phyloP scores from a whole-genome alignment of 2,888 invertebrate genomes.

The Ellobium chinense region DNA sequence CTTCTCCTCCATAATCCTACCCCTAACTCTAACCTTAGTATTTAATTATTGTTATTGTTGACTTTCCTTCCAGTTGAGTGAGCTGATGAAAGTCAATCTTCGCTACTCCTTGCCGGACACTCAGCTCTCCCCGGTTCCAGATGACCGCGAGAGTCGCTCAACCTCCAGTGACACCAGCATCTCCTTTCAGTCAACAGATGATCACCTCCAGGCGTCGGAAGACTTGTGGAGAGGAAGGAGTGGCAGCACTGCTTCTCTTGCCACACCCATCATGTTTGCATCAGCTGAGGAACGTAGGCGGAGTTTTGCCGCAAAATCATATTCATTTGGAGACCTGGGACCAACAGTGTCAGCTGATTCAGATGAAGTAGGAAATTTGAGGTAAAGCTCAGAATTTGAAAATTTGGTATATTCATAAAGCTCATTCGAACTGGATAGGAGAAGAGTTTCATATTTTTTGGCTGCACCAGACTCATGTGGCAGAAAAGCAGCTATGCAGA shows the following conservation, averaged over 20 bases:
- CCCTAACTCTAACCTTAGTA: too few relatives aligned
- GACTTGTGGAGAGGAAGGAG: conserved; percentile 58
- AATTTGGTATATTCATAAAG: too few relatives aligned
- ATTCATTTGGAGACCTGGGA: conserved; percentile 61
- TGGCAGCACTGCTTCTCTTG: conserved; percentile 58
- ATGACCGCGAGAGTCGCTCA: conserved; percentile 48
- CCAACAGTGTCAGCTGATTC: conserved; percentile 57
- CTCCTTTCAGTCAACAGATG: conserved; percentile 57
- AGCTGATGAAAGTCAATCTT: conserved; percentile 65
- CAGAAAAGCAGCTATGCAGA: too few relatives aligned
- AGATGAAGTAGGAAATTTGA: conserved; percentile 48
- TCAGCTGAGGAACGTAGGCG: conserved; percentile 53
- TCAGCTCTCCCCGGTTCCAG: conserved; percentile 46
- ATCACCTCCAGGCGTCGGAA: conserved; percentile 57
- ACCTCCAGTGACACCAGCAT: conserved; percentile 50
- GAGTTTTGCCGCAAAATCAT: conserved; percentile 61
- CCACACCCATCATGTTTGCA: conserved; percentile 44
- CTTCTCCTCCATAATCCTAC: too few relatives aligned
- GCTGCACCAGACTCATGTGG: too few relatives aligned
- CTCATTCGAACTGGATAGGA: too few relatives aligned
- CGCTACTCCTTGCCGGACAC: conserved; percentile 58
- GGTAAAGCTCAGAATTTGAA: too few relatives aligned
- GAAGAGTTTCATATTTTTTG: too few relatives aligned
- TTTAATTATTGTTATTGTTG: neutral
- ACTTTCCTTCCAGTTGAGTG: conserved; percentile 62